A percentile compares a stretch with the other conserved stretches of the same genome.
These are phyloP conservation scores for Creontiades dilutus DNA, from an alignment of 2,888 invertebrate genomes.

Conservation along the genomic window DNA sequence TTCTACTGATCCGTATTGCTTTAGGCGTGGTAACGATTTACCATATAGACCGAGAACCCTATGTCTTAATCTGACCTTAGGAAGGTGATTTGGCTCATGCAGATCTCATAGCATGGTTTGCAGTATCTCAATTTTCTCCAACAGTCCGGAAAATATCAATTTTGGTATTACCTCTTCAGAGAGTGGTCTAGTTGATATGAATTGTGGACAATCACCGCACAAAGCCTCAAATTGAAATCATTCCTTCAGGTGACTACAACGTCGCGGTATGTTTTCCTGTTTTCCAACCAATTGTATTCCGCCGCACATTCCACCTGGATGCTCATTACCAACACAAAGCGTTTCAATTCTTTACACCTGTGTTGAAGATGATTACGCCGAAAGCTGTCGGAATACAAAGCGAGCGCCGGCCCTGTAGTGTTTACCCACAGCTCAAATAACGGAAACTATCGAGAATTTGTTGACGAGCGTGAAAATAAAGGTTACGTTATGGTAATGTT, in stretches of 20 bases:
- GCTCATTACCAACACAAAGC: not conserved
- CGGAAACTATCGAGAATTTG: not conserved
- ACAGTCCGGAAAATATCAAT: no score
- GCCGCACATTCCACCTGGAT: not conserved
- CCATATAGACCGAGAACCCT: no score
- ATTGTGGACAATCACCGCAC: no score
- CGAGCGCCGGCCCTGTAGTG: not conserved
- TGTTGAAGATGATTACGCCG: not conserved
- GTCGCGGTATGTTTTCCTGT: not conserved
- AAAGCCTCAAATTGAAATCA: not conserved
- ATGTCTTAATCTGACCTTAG: no score
- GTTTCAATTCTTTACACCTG: not conserved
- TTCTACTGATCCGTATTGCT: no score
- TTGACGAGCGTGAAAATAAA: not conserved
- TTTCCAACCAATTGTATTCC: not conserved
- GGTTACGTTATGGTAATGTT: no score
- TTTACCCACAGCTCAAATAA: slow-evolving; percentile 17
- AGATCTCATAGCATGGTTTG: no score
- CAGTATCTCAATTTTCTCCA: no score
- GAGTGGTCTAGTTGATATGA: no score
- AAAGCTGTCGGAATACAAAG: not conserved
- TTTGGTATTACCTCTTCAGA: no score
- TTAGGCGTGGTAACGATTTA: no score
- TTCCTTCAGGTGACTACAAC: not conserved
- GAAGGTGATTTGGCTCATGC: no score